Conservation (phyloP, 2,888 invertebrate species). For the Perithous albicinctus region DNA sequence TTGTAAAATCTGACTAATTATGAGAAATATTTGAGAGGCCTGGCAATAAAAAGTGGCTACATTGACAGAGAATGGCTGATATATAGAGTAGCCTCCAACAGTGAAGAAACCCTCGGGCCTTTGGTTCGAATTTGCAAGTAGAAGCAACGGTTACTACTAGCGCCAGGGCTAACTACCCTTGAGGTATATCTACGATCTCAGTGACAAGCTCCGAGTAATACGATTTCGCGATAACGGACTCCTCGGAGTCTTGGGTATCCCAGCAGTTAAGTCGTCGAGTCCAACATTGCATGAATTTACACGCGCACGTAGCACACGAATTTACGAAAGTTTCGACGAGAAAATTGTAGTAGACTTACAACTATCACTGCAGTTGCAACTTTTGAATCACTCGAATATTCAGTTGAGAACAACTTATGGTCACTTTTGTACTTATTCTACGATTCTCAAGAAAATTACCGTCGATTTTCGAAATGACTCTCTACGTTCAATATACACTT, state of each 20-base stretch:
- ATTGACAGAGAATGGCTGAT: too few species aligned
- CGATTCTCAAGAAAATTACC: background rate
- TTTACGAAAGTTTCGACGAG: background rate
- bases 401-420: background rate
- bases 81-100: background rate
- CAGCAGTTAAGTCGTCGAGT: slow-evolving; percentile 43
- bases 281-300: slow-evolving; percentile 8
- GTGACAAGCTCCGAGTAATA: slow-evolving; percentile 52
- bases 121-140: slow-evolving; percentile 21
- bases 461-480: background rate
- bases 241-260: slow-evolving; percentile 24
- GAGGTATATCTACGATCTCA: slow-evolving; percentile 55
- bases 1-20: too few species aligned
- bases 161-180: slow-evolving; percentile 44
- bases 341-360: slow-evolving; percentile 3
- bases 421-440: background rate
- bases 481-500: background rate
- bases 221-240: slow-evolving; percentile 52
- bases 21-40: too few species aligned
- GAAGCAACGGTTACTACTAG: slow-evolving; percentile 9
- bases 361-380: background rate
- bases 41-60: background rate
- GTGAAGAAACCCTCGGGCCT: background rate
- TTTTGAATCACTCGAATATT: background rate
- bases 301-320: background rate